phyloP scores from a whole-genome alignment of 1,140 invertebrate genomes.

The Conopomorpha cramerella region DNA sequence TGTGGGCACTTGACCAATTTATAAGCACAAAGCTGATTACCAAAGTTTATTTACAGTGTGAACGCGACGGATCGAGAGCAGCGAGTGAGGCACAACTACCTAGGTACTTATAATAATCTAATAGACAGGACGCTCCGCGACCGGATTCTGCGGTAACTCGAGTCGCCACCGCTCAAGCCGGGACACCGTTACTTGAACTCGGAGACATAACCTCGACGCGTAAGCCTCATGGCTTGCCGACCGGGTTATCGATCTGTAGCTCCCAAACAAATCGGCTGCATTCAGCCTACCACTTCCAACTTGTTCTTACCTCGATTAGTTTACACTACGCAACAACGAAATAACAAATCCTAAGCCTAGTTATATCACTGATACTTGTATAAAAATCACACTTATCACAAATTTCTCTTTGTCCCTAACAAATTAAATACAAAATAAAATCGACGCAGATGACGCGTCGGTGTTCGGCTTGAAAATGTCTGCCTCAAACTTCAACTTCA shows the following conservation, averaged over 20 bases:
- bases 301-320: constrained; percentile 38
- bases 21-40: constrained; percentile 43
- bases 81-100: constrained; percentile 46
- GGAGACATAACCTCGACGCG: constrained; percentile 51
- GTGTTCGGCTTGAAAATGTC: constrained; percentile 43
- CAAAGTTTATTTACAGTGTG: constrained; percentile 49
- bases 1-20: constrained; percentile 28
- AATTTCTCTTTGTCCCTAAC: constrained; percentile 50
- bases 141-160: constrained; percentile 48
- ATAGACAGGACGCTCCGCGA: constrained; percentile 43
- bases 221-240: constrained; percentile 55
- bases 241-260: constrained; percentile 55
- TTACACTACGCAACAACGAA: constrained; percentile 43
- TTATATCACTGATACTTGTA: constrained; percentile 55
- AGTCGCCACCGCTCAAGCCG: constrained; percentile 29
- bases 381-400: constrained; percentile 59
- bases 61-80: constrained; percentile 49
- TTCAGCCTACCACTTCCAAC: no score
- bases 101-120: no score
- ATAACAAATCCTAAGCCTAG: constrained; percentile 57
- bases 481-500: no score
- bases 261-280: constrained; percentile 35
- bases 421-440: constrained; percentile 52
- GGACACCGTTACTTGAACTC: constrained; percentile 57
- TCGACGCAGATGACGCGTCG: constrained; percentile 53